These are phyloP conservation scores for Antigone vipio DNA, from an alignment of 2,113 vertebrate genomes.

Conservation along the genomic window DNA sequence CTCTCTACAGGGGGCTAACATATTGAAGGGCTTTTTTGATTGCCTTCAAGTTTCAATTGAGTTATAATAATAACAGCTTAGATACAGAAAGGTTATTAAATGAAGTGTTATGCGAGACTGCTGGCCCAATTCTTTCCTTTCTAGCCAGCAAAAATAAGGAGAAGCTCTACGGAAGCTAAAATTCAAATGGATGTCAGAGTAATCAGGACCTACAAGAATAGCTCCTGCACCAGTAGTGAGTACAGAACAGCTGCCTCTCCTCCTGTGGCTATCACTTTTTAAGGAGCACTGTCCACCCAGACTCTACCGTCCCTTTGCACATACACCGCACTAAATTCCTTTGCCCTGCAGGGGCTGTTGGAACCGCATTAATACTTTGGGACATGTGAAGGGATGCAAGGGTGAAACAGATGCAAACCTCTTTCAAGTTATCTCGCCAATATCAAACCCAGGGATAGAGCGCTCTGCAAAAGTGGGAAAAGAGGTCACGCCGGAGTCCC, in stretches of 20 bases:
- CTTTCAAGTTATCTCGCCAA: not conserved
- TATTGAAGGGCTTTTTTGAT: conserved; percentile 19
- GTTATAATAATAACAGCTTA: conserved; percentile 12
- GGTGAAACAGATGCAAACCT: not conserved
- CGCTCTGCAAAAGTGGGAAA: not conserved
- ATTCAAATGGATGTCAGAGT: not conserved
- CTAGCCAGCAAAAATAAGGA: not conserved
- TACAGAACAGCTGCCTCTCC: not conserved
- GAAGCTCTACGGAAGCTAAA: not conserved
- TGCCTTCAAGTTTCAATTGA: conserved; percentile 45
- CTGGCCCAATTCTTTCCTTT: not conserved
- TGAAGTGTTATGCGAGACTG: not conserved
- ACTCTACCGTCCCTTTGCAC: not conserved
- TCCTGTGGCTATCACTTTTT: not conserved
- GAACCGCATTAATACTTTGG: not conserved
- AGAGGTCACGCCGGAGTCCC: fast-evolving
- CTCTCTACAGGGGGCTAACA: conserved; percentile 32
- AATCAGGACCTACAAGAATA: not conserved
- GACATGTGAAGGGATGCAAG: not conserved
- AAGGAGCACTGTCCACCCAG: not conserved
- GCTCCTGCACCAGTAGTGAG: not conserved
- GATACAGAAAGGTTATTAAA: conserved; percentile 35
- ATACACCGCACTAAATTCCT: not conserved
- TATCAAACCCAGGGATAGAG: not conserved
- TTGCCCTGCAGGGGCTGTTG: not conserved